Percentiles rank a stretch among this genome's conserved stretches.
Conservation (phyloP, 2,113 vertebrate species). For the Tympanuchus pallidicinctus region DNA sequence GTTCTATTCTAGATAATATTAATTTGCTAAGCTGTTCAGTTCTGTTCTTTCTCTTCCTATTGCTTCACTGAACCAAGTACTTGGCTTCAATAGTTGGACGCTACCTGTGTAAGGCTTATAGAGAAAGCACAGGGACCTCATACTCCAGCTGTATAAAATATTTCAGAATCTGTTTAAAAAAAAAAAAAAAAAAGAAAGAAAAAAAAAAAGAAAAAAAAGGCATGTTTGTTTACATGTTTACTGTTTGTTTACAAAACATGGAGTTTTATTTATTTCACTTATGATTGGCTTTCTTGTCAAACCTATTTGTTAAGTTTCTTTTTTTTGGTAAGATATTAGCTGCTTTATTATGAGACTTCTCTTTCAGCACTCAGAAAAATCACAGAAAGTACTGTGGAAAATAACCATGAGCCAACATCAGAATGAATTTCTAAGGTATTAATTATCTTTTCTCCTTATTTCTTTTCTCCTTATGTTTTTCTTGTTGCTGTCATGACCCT, state of each 20-base stretch:
- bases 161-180: neutral
- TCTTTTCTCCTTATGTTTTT: neutral
- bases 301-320: neutral
- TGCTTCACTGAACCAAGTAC: neutral
- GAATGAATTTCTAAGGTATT: neutral
- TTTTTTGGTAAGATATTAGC: neutral
- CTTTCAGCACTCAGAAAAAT: neutral
- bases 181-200: neutral
- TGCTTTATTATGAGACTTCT: constrained; percentile 1
- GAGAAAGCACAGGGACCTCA: neutral
- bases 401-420: neutral
- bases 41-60: neutral
- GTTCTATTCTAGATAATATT: neutral
- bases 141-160: neutral
- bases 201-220: neutral
- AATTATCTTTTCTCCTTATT: neutral
- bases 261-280: neutral
- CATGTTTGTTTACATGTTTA: neutral
- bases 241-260: neutral
- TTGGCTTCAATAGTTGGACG: neutral
- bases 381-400: constrained; percentile 9
- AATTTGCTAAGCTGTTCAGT: neutral
- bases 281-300: neutral
- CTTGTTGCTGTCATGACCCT: neutral
- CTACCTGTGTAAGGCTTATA: neutral